Percentiles rank a stretch among this genome's conserved stretches.
These are phyloP conservation scores for Tachina lurida DNA, from an alignment of 2,888 invertebrate species.

Conservation along the genomic window DNA sequence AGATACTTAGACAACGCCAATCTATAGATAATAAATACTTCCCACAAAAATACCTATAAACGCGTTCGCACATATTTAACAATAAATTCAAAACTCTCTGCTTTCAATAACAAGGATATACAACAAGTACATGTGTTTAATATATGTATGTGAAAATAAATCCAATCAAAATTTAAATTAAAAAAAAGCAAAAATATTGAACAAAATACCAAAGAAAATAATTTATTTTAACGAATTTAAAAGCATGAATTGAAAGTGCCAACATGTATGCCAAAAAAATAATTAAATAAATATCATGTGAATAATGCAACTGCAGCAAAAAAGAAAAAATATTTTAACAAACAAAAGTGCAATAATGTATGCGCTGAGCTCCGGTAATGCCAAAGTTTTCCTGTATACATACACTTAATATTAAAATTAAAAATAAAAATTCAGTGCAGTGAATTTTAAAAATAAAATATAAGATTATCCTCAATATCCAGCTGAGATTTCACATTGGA, in stretches of 20 bases:
- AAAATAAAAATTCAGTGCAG: slow-evolving; percentile 10
- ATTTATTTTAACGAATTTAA: background rate
- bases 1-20: slow-evolving; percentile 59
- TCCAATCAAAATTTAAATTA: background rate
- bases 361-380: background rate
- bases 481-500: slow-evolving; percentile 45
- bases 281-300: background rate
- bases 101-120: background rate
- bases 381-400: slow-evolving; percentile 17
- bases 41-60: slow-evolving; percentile 43
- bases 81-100: slow-evolving; percentile 17
- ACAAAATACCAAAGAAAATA: background rate
- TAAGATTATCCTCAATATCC: slow-evolving; percentile 3
- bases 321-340: background rate
- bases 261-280: slow-evolving; percentile 6
- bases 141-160: slow-evolving; percentile 36
- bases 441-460: slow-evolving; percentile 10
- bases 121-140: background rate
- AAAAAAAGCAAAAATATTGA: slow-evolving; percentile 39
- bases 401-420: slow-evolving; percentile 30
- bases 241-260: slow-evolving; percentile 31
- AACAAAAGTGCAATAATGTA: slow-evolving; percentile 22
- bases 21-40: slow-evolving; percentile 46
- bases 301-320: background rate
- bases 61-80: slow-evolving; percentile 32